A percentile compares a stretch with the other conserved stretches of the same genome.
phyloP scores from a whole-genome alignment of 2,888 invertebrate species.

The Phengaris arion region DNA sequence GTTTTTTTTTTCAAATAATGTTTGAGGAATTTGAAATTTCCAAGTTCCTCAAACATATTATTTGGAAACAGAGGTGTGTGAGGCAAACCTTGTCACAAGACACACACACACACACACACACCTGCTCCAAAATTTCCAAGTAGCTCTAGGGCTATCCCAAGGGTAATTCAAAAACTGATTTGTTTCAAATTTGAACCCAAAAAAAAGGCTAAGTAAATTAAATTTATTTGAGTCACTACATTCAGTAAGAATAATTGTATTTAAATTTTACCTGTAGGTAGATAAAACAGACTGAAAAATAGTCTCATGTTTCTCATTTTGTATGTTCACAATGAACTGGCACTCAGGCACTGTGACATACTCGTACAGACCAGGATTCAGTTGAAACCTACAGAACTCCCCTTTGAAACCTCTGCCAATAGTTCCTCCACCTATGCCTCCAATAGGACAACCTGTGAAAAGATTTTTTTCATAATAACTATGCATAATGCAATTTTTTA shows the following conservation, averaged over 20 bases:
- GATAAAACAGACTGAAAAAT: conserved; percentile 90
- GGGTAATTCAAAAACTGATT: neutral
- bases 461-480: neutral
- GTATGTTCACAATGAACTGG: conserved; percentile 94
- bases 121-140: no score
- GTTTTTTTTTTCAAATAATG: no score
- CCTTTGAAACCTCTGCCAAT: conserved; percentile 96
- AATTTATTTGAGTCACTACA: neutral
- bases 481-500: neutral
- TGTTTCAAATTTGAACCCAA: neutral
- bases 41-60: no score
- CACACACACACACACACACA: no score
- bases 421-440: conserved; percentile 79
- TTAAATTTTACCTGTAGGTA: conserved; percentile 81
- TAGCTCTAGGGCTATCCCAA: neutral
- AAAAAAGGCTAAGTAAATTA: neutral
- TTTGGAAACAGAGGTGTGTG: no score
- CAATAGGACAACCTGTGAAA: conserved; percentile 80
- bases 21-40: no score
- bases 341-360: conserved; percentile 90
- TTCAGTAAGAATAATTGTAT: neutral
- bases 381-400: conserved; percentile 94
- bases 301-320: conserved; percentile 82
- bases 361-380: conserved; percentile 93
- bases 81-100: no score